These are phyloP conservation scores for Aricia artaxerxes DNA, from an alignment of 2,888 invertebrate genomes.

Conservation along the genomic window DNA sequence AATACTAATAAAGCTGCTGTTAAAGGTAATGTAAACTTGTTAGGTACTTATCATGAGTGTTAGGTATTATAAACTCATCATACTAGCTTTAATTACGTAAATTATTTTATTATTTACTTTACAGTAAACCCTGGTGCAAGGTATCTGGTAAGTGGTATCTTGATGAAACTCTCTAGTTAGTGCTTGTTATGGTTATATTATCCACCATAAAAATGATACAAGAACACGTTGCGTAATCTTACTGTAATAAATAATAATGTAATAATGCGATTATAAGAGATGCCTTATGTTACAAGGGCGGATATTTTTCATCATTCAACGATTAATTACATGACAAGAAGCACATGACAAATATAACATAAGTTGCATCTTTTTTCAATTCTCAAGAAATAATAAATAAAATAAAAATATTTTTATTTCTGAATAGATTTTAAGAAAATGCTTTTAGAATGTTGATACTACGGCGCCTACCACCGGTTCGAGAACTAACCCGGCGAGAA, in stretches of 20 bases:
- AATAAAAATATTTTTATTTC: too few species aligned
- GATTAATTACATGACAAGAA: not conserved
- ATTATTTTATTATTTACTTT: conserved; percentile 5
- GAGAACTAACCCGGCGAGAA: too few species aligned
- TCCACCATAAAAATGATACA: not conserved
- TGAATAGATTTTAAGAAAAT: too few species aligned
- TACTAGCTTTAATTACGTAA: not conserved
- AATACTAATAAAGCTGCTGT: too few species aligned
- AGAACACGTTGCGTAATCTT: not conserved
- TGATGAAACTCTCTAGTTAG: not conserved
- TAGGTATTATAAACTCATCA: not conserved
- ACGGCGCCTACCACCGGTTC: too few species aligned
- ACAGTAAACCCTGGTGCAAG: too few species aligned
- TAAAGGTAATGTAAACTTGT: not conserved
- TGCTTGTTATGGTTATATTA: not conserved
- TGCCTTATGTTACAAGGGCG: not conserved
- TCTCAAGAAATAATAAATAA: too few species aligned
- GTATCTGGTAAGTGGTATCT: not conserved
- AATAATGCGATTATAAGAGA: too few species aligned
- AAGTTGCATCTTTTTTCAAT: too few species aligned
- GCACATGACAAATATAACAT: too few species aligned
- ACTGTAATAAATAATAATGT: not conserved
- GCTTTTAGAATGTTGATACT: too few species aligned
- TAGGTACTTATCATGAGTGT: not conserved
- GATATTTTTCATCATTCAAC: not conserved